Percentiles rank a stretch among this genome's conserved stretches.
Evolutionary conservation across 2,113 vertebrate genomes (phyloP).

Genomic region (Poeciliopsis occidentalis): DNA sequence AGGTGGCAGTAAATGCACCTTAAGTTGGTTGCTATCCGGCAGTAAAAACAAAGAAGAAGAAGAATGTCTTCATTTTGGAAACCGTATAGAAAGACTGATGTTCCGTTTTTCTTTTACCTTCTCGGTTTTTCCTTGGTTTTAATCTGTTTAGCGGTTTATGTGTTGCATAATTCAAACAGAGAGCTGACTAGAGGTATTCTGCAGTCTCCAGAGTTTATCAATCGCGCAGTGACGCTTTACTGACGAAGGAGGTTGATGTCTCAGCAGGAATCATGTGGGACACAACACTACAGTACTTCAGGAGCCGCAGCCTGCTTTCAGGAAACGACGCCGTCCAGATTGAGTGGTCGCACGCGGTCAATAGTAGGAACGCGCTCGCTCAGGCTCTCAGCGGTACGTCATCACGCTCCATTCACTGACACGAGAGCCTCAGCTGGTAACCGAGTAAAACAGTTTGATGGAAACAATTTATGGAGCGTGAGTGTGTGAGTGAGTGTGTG

Average conservation of each 20-base stretch:
- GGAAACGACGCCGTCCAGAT: slow-evolving; percentile 80
- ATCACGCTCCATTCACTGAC: too few relatives aligned
- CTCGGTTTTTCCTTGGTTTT: background rate
- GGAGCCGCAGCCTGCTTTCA: slow-evolving; percentile 61
- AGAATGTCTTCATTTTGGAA: background rate
- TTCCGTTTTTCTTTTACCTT: background rate
- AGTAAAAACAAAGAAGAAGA: too few relatives aligned
- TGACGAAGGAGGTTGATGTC: background rate
- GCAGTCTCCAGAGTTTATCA: background rate
- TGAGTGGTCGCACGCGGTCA: slow-evolving; percentile 86
- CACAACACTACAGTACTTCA: slow-evolving; percentile 80
- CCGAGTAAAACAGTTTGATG: too few relatives aligned
- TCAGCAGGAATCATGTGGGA: slow-evolving; percentile 58
- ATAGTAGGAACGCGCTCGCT: slow-evolving; percentile 76
- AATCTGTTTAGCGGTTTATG: background rate
- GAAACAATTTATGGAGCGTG: too few relatives aligned
- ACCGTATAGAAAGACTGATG: background rate
- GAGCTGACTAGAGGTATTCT: background rate
- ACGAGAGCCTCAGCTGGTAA: too few relatives aligned
- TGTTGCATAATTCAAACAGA: background rate
- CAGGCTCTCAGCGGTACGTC: slow-evolving; percentile 80
- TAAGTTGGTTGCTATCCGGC: too few relatives aligned
- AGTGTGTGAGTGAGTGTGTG: too few relatives aligned
- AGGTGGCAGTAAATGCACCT: too few relatives aligned
- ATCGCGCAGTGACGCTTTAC: background rate